Evolutionary conservation across 1,140 invertebrate genomes (phyloP).

Genomic region (Bombus fervidus): DNA sequence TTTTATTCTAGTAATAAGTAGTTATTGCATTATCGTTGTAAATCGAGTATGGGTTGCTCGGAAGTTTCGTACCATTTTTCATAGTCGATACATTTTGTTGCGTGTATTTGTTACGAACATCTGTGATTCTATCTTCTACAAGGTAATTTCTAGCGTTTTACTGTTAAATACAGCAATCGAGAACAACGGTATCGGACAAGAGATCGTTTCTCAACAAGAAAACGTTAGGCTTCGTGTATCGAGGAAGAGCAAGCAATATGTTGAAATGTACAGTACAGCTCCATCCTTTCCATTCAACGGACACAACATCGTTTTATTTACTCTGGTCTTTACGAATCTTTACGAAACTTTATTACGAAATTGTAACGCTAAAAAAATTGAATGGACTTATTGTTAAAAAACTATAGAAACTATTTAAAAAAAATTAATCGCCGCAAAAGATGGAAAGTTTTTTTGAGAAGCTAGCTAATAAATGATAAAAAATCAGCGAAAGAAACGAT

Average conservation of each 20-base stretch:
- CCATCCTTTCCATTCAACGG: background rate
- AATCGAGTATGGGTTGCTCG: background rate
- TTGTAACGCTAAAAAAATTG: background rate
- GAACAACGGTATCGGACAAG: background rate
- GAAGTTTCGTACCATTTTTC: background rate
- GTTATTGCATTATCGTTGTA: background rate
- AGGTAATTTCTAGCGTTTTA: background rate
- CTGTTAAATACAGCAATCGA: background rate
- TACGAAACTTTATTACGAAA: background rate
- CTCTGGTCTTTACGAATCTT: background rate
- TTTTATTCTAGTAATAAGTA: background rate
- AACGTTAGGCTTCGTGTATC: background rate
- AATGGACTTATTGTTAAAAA: background rate
- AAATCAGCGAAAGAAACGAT: too few species aligned
- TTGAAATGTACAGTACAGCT: too few species aligned
- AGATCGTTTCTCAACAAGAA: background rate
- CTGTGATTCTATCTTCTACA: background rate
- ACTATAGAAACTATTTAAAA: background rate
- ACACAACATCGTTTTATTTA: background rate
- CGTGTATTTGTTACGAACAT: background rate
- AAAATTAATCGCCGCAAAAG: background rate
- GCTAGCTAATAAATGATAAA: background rate
- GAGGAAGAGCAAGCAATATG: background rate
- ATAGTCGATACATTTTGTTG: background rate
- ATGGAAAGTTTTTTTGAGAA: background rate